Evolutionary conservation across 2,888 invertebrate genomes (phyloP), one percentile per base, ranked within the genome.

Genomic region (Syritta pipiens): DNA sequence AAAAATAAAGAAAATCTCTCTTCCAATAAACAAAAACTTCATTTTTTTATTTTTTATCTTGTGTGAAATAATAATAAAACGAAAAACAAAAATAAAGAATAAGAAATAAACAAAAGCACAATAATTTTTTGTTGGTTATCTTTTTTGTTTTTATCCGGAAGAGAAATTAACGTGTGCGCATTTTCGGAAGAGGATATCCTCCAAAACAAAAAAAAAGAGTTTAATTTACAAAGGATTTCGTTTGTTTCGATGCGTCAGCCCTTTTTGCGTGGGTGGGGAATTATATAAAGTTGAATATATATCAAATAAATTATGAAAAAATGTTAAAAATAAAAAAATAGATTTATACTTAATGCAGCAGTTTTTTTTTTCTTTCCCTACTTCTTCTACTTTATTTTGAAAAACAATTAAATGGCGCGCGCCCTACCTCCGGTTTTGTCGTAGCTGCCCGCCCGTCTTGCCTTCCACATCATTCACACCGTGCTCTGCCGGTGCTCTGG

Each of bases 291-390:
- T 72, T 42, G 6, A 57, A 62, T 26, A 62, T 57, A 67, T 37
- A 67, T 65, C 71, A 53, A 79, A 79, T 79, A 79, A 79, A 79
- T 79, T 74, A 79, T 79, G 67, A 79, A 67, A 79, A 68, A 74
- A 32, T 68, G 48, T 53, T 37, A 67, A 48, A 46, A 19, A 26
- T 17, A 26, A 48, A 69, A 30, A 44, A 42, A 40, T 60, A 72
- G 72, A 77, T 48, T 55, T 72, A 79, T 62, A 60, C 46, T 72
- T 79, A 68, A 79, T 57, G 60, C 67, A 72, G 72, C 49, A 49
- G 49, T 12, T 35, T 60, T 24, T 24, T 10, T 51, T 63, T 51
- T 65, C 12, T n/a, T n/a, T n/a, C n/a, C n/a, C n/a, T n/a, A n/a
- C n/a, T n/a, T n/a, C n/a, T n/a, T n/a, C n/a, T n/a, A 12, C 32